Percentiles rank a stretch among this genome's conserved stretches.
Conservation (phyloP, 2,888 invertebrate genomes). For the Tetragonisca angustula region DNA sequence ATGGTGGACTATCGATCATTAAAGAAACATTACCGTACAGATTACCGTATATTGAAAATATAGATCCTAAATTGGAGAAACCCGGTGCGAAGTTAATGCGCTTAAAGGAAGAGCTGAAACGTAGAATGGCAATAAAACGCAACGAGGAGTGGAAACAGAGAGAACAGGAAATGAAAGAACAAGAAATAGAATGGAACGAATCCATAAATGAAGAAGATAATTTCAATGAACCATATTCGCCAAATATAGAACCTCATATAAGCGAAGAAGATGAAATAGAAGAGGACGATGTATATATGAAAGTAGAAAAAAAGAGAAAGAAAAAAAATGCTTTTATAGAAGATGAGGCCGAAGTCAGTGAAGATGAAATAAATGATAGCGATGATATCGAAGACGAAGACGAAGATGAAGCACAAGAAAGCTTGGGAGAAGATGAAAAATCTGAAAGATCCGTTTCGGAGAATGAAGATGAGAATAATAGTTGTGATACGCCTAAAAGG, state of each 20-base stretch:
- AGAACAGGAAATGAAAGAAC: slow-evolving; percentile 84
- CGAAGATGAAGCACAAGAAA: slow-evolving; percentile 73
- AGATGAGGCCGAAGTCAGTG: slow-evolving; percentile 85
- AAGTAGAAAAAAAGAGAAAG: slow-evolving; percentile 67
- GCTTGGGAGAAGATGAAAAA: slow-evolving; percentile 69
- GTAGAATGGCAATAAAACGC: slow-evolving; percentile 89
- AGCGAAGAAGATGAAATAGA: slow-evolving; percentile 78
- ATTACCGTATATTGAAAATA: slow-evolving; percentile 57
- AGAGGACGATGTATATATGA: slow-evolving; percentile 79
- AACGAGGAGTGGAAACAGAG: slow-evolving; percentile 89
- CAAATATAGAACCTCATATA: slow-evolving; percentile 49
- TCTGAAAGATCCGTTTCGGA: slow-evolving; percentile 13
- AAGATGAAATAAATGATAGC: slow-evolving; percentile 82
- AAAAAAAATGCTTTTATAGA: slow-evolving; percentile 81
- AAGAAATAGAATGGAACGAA: slow-evolving; percentile 83
- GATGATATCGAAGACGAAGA: slow-evolving; percentile 54
- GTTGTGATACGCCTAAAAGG: not conserved
- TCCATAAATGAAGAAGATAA: slow-evolving; percentile 77
- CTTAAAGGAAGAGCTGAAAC: slow-evolving; percentile 89
- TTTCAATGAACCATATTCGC: slow-evolving; percentile 37
- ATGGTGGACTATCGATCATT: slow-evolving; percentile 31
- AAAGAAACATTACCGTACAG: slow-evolving; percentile 44
- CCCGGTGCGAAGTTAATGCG: slow-evolving; percentile 90
- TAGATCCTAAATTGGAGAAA: slow-evolving; percentile 83
- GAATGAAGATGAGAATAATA: slow-evolving; percentile 4